A percentile compares a stretch with the other conserved stretches of the same genome.
phyloP scores from a whole-genome alignment of 2,113 vertebrate genomes.

The human (Homo sapiens) region GRCh38 chr7:129277001-129277500 shows the following conservation, averaged over 20 bases:
- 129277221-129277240: background rate
- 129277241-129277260: background rate
- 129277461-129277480: no score
- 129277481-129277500: no score
- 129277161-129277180: background rate
- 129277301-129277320: no score
- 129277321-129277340: no score
- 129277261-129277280: background rate
- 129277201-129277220: background rate
- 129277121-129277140: background rate
- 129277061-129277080: background rate
- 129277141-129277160: background rate
- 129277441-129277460: no score
- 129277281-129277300: no score
- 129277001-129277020: background rate
- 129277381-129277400: no score
- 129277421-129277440: no score
- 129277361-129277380: no score
- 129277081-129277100: slow-evolving; percentile 4
- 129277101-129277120: background rate
- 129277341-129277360: no score
- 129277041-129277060: slow-evolving; percentile 1
- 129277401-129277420: no score
- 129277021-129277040: slow-evolving; percentile 5
- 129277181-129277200: background rate